These are phyloP conservation scores for Sicus ferrugineus DNA, from an alignment of 2,888 invertebrate genomes.

Conservation along the genomic window DNA sequence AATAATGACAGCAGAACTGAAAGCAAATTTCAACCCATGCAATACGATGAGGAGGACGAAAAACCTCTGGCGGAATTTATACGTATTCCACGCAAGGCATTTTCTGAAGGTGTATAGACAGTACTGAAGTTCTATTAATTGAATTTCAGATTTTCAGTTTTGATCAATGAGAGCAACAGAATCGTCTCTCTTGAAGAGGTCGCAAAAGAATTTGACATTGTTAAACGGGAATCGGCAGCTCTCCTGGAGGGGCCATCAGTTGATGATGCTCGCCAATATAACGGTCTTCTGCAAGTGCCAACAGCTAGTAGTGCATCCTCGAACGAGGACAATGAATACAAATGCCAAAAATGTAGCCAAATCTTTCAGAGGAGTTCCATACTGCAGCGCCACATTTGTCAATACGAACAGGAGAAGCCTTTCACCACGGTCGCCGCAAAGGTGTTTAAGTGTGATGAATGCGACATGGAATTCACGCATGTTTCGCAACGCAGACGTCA, in stretches of 20 bases:
- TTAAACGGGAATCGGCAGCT: slow-evolving; percentile 5
- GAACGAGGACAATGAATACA: neutral
- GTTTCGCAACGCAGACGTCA: slow-evolving; percentile 37
- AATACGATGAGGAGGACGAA: slow-evolving; percentile 43
- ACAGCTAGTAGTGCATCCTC: neutral
- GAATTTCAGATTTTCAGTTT: slow-evolving; percentile 37
- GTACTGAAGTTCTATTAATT: neutral
- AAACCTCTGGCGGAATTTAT: slow-evolving; percentile 41
- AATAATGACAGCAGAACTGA: neutral
- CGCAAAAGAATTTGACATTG: neutral
- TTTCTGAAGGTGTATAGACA: slow-evolving; percentile 31
- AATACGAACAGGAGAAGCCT: slow-evolving; percentile 4
- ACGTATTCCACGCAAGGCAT: slow-evolving; percentile 8
- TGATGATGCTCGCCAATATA: neutral
- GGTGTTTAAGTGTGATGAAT: slow-evolving; percentile 49
- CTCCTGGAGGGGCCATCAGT: neutral
- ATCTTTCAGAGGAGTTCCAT: slow-evolving; percentile 33
- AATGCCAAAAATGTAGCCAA: slow-evolving; percentile 34
- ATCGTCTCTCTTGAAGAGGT: neutral
- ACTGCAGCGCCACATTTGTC: slow-evolving; percentile 3
- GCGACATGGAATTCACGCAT: slow-evolving; percentile 58
- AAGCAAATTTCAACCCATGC: neutral
- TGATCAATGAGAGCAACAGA: slow-evolving; percentile 26
- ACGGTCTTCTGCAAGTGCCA: too few relatives aligned
- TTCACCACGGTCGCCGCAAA: slow-evolving; percentile 37